A percentile compares a stretch with the other conserved stretches of the same genome.
phyloP scores from a whole-genome alignment of 1,140 invertebrate genomes.

The Pogonomyrmex barbatus region DNA sequence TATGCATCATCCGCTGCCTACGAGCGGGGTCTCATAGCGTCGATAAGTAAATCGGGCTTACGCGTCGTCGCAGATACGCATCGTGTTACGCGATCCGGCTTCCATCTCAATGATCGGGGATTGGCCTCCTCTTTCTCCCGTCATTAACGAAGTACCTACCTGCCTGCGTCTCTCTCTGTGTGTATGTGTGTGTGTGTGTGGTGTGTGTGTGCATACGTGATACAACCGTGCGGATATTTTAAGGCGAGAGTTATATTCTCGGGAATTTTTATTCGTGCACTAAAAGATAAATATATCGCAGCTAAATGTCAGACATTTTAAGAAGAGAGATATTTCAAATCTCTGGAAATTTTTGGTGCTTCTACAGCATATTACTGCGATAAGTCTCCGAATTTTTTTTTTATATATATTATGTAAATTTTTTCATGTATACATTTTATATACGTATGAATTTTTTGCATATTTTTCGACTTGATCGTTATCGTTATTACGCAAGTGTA shows the following conservation, averaged over 20 bases:
- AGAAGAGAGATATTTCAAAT: not conserved
- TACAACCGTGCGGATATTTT: conserved; percentile 13
- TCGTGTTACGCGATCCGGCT: conserved; percentile 56
- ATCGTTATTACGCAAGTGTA: not conserved
- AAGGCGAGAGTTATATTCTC: not conserved
- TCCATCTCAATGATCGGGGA: conserved; percentile 59
- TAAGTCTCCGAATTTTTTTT: not conserved
- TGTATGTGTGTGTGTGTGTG: no score
- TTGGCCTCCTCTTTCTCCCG: conserved; percentile 60
- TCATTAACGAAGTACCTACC: conserved; percentile 53
- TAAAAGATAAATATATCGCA: not conserved
- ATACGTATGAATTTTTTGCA: no score
- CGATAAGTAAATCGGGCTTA: conserved; percentile 67
- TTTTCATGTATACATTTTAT: no score
- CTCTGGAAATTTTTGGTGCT: not conserved
- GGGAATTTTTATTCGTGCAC: not conserved
- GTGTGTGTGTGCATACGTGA: not conserved
- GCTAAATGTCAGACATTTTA: not conserved
- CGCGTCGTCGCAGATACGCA: conserved; percentile 59
- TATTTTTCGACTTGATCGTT: not conserved
- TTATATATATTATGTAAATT: no score
- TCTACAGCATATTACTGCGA: not conserved
- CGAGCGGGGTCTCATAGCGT: conserved; percentile 3
- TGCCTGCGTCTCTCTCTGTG: not conserved
- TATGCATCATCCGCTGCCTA: conserved; percentile 61